phyloP scores from a whole-genome alignment of 2,797 vertebrate genomes.

The Galagoides demidoff region DNA sequence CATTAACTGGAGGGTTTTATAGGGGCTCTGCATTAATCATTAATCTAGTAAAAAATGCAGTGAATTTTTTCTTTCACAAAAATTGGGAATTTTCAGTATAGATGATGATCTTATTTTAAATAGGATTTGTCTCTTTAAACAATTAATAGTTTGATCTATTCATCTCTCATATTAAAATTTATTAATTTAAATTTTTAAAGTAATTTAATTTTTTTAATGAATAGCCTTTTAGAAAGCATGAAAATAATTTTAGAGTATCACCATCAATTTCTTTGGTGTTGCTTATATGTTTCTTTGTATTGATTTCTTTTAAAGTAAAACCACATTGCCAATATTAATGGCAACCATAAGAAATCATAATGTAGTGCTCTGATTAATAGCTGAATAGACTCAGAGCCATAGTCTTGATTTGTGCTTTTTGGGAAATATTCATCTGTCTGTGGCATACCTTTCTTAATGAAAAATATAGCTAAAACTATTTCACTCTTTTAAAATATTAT shows the following conservation, averaged over 20 bases:
- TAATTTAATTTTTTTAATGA: too few relatives aligned
- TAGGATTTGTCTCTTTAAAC: neutral
- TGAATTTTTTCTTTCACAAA: constrained; percentile 9
- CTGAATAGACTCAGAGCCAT: neutral
- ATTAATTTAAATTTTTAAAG: neutral
- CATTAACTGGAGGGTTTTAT: neutral
- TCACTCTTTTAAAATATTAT: constrained; percentile 6
- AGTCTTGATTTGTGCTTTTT: neutral
- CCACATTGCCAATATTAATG: neutral
- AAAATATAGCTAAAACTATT: constrained; percentile 26
- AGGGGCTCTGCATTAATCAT: neutral
- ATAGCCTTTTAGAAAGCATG: constrained; percentile 5
- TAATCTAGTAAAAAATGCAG: neutral
- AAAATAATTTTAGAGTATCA: constrained; percentile 56
- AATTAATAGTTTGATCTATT: neutral
- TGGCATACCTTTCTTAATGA: neutral
- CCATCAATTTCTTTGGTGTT: constrained; percentile 53
- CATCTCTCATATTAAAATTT: constrained; percentile 36
- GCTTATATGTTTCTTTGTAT: constrained; percentile 48
- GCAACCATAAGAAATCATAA: neutral
- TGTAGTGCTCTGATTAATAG: neutral
- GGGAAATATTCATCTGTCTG: neutral
- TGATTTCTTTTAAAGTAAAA: constrained; percentile 56
- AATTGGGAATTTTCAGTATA: neutral
- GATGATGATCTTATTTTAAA: neutral